Evolutionary conservation across 2,888 invertebrate species (phyloP).

Genomic region (Caenorhabditis plicata): DNA sequence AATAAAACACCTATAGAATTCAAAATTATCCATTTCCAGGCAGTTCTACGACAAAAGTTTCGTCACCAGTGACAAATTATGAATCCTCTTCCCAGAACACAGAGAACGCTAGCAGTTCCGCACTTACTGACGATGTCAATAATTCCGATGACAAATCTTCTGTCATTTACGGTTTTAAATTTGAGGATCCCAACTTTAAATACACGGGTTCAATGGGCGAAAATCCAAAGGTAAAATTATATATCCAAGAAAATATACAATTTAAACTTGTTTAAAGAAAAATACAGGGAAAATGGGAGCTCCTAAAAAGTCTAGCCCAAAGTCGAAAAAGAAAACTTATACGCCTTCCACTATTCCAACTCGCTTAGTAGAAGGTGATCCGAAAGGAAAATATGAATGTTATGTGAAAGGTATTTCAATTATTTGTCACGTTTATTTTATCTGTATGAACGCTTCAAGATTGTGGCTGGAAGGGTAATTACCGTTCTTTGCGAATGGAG

Average conservation of each 20-base stretch:
- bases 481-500: slow-evolving; percentile 40
- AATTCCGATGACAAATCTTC: too few species aligned
- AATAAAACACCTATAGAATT: too few species aligned
- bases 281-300: background rate
- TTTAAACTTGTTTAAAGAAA: background rate
- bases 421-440: background rate
- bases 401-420: slow-evolving; percentile 21
- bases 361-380: slow-evolving; percentile 12
- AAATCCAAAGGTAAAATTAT: slow-evolving; percentile 1
- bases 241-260: too few species aligned
- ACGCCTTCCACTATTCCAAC: background rate
- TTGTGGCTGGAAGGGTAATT: slow-evolving; percentile 37
- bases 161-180: too few species aligned
- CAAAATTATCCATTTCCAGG: too few species aligned
- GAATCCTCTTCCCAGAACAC: too few species aligned
- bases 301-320: background rate
- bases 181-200: too few species aligned
- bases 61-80: too few species aligned
- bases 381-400: slow-evolving; percentile 42
- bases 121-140: too few species aligned
- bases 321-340: background rate
- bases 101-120: too few species aligned
- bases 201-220: background rate
- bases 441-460: slow-evolving; percentile 3
- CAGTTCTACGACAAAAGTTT: too few species aligned